Conservation (phyloP, 1,140 invertebrate species). For the Galendromus occidentalis region DNA sequence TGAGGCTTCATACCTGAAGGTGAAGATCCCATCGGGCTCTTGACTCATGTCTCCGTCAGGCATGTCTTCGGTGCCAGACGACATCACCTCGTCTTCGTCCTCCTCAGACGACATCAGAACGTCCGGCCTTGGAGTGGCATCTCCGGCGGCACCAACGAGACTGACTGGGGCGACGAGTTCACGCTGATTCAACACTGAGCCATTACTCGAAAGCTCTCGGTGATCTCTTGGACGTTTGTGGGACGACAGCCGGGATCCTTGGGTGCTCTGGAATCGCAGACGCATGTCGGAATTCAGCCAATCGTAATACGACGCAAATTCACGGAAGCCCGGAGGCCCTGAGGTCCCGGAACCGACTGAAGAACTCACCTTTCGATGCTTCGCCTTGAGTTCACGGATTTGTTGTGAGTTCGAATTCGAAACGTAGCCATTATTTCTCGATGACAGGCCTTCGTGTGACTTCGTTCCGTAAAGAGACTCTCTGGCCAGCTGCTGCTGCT, state of each 20-base stretch:
- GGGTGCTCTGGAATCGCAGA: background rate
- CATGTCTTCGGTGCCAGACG: background rate
- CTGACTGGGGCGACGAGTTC: background rate
- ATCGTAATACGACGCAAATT: background rate
- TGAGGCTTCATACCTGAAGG: background rate
- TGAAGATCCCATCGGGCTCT: constrained; percentile 3
- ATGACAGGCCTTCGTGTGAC: too few relatives aligned
- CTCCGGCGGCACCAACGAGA: background rate
- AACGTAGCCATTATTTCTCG: too few relatives aligned
- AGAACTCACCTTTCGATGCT: constrained; percentile 1
- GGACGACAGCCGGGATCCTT: background rate
- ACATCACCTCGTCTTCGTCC: background rate
- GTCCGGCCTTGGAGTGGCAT: background rate
- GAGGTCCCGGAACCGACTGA: background rate
- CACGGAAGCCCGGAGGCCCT: background rate
- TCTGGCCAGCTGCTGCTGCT: background rate
- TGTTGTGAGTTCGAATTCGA: constrained; percentile 4
- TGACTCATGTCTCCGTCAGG: constrained; percentile 5
- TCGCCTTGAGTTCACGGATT: background rate
- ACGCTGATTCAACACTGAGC: background rate
- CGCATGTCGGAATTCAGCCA: too few relatives aligned
- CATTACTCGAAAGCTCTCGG: background rate
- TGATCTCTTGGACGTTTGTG: background rate
- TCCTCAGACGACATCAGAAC: background rate
- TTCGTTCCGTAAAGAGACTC: too few relatives aligned